Evolutionary conservation across 2,888 invertebrate species (phyloP).

Genomic region (Limnephilus lunatus): DNA sequence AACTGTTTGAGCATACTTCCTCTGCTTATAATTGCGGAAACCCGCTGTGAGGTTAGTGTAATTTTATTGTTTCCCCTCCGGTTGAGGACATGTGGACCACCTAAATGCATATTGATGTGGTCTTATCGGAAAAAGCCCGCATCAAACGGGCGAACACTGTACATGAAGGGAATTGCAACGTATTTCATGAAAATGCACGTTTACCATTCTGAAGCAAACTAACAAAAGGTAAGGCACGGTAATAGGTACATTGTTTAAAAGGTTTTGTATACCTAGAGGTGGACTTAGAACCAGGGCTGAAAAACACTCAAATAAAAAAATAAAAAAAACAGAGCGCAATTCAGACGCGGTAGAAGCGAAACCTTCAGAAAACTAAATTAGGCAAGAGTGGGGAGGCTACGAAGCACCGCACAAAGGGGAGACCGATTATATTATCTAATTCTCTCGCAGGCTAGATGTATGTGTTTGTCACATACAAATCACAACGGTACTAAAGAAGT

Average conservation of each 20-base stretch:
- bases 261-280: too few relatives aligned
- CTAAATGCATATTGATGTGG: slow-evolving; percentile 26
- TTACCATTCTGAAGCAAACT: not conserved
- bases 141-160: not conserved
- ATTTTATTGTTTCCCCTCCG: slow-evolving; percentile 4
- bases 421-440: too few relatives aligned
- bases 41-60: not conserved
- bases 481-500: too few relatives aligned
- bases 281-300: too few relatives aligned
- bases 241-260: not conserved
- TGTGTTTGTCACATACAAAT: too few relatives aligned
- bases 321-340: too few relatives aligned
- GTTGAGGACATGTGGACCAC: slow-evolving; percentile 4
- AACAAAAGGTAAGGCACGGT: not conserved
- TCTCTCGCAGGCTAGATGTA: too few relatives aligned
- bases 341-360: too few relatives aligned
- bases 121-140: slow-evolving; percentile 26
- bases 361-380: too few relatives aligned
- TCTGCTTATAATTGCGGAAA: not conserved
- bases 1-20: not conserved
- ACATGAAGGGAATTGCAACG: slow-evolving; percentile 34
- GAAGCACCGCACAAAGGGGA: too few relatives aligned
- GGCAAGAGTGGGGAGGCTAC: too few relatives aligned
- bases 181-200: slow-evolving; percentile 14
- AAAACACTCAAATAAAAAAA: not conserved